These are phyloP conservation scores for Aplysina aerophoba DNA, from an alignment of 37 sponge, comb jelly and placozoan species.

Conservation along the genomic window DNA sequence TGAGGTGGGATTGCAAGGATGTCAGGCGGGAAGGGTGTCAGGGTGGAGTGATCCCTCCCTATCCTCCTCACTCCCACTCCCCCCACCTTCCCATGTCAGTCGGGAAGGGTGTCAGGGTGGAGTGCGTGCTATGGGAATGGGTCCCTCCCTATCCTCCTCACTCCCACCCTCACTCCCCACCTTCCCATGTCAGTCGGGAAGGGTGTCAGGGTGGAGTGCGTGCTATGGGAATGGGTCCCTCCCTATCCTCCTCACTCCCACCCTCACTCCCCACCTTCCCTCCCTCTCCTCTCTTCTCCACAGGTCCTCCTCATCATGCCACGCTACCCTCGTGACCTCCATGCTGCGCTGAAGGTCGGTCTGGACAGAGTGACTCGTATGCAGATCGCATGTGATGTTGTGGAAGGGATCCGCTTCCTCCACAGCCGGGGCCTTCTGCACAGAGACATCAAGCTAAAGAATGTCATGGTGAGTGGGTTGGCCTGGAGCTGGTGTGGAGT, in stretches of 20 bases:
- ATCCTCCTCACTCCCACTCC: too few species aligned
- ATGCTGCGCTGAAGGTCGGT: slow-evolving; percentile 88
- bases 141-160: too few species aligned
- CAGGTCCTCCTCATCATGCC: slow-evolving; percentile 92
- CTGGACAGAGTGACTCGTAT: slow-evolving; percentile 79
- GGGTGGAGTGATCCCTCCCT: too few species aligned
- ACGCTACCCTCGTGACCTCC: slow-evolving; percentile 88
- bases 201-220: too few species aligned
- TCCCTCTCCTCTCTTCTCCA: neutral
- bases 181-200: too few species aligned
- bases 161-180: too few species aligned
- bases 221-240: too few species aligned
- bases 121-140: too few species aligned
- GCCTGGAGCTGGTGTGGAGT: neutral
- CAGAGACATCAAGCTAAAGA: slow-evolving; percentile 98
- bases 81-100: too few species aligned
- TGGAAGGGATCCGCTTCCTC: slow-evolving; percentile 95
- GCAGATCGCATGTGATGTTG: slow-evolving; percentile 91
- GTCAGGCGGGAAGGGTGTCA: too few species aligned
- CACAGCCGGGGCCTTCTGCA: slow-evolving; percentile 97
- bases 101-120: too few species aligned
- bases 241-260: neutral
- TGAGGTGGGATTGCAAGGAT: too few species aligned
- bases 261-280: neutral
- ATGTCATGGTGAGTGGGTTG: slow-evolving; percentile 90